Conservation (phyloP, 2,888 invertebrate genomes). For the Lithophane socia region DNA sequence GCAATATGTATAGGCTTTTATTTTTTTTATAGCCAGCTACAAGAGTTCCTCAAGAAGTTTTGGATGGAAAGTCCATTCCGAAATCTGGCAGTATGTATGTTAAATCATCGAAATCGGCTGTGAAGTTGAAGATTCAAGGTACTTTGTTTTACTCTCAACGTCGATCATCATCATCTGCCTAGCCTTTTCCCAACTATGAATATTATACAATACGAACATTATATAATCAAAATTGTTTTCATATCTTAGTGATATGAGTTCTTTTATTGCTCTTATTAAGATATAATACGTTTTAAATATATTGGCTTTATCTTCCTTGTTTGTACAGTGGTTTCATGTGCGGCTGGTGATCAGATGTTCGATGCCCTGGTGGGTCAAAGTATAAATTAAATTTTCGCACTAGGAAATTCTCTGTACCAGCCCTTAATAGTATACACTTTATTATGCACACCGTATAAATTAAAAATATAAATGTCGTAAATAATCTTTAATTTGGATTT, state of each 20-base stretch:
- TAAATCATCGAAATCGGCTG: conserved; percentile 83
- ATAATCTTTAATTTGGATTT: neutral
- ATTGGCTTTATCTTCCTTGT: neutral
- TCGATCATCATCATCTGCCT: neutral
- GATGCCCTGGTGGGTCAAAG: neutral
- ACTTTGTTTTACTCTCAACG: neutral
- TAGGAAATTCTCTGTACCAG: neutral
- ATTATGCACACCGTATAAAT: neutral
- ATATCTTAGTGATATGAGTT: neutral
- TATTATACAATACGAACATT: too few relatives aligned
- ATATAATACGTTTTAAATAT: neutral
- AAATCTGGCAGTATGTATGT: conserved; percentile 91
- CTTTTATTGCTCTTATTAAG: neutral
- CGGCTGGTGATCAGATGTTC: neutral
- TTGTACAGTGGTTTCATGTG: neutral
- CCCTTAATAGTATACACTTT: neutral
- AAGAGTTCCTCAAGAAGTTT: conserved; percentile 88
- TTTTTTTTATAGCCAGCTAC: conserved; percentile 80
- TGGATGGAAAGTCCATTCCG: conserved; percentile 89
- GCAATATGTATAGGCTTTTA: conserved; percentile 21
- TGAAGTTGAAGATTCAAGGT: conserved; percentile 86
- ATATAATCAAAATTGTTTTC: too few relatives aligned
- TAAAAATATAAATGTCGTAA: neutral
- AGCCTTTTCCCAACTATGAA: neutral
- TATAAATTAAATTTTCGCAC: neutral